Evolutionary conservation across 2,113 vertebrate species (phyloP), one percentile per base, ranked within the genome.

Genomic region (Serilophus lunatus): DNA sequence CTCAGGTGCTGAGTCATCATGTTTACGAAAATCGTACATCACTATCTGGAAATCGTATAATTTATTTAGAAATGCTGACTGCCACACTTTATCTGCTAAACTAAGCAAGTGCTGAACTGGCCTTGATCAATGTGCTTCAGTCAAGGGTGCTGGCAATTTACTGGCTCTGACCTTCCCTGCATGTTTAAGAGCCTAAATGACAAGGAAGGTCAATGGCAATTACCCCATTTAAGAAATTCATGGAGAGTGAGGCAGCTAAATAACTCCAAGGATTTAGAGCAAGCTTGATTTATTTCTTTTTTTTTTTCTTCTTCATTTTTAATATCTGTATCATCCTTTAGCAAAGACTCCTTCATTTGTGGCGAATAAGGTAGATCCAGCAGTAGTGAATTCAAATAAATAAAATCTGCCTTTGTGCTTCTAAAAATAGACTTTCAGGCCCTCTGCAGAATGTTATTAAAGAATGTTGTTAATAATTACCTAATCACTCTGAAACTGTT

Each of bases 51-150:
- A 86, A 74, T 84, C 0, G 0, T 42, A 3, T 57, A 31, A 80
- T 60, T 90, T 80, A 40, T 82, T 76, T 69, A 65, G 68, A 83
- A 91, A 10, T 80, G 94, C 93, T 95, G 87, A 95, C 92, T 84
- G 64, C 64, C 81, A 45, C 92, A 31, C 66, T 91, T 93, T 81
- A 93, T 91, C 59, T 94, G 95, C 95, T 95, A 80, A 91, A 83
- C 90, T 83, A 74, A 95, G 92, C 95, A 86, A 93, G 36, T 69
- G 7, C n/a, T 74, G 13, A 91, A 44, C 92, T 61, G 87, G 72
- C 77, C 75, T 75, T 71, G 92, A 92, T 94, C 92, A 78, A 85
- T 89, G 75, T 29, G n/a, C 74, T 51, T 68, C 59, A 71, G 90
- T 53, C 57, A 36, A 76, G 75, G 69, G 69, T 63, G 44, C 36